These are phyloP conservation scores for Neocrepidodera transversa DNA, from an alignment of 2,888 invertebrate species.

Conservation along the genomic window DNA sequence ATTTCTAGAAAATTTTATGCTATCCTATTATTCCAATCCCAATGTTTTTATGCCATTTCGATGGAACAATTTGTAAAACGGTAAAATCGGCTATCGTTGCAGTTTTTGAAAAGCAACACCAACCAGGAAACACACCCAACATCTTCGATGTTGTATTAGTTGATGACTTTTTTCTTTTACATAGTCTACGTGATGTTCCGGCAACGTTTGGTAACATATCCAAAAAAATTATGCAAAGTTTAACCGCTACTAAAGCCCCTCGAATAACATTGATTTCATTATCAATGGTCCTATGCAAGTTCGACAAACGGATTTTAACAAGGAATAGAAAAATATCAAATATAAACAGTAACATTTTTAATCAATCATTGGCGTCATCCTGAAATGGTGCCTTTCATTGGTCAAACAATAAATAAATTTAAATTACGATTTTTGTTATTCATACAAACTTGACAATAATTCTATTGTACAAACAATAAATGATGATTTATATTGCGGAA, in stretches of 20 bases:
- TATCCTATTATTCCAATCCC: constrained; percentile 44
- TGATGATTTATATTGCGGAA: constrained; percentile 18
- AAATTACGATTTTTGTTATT: constrained; percentile 36
- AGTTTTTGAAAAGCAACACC: constrained; percentile 32
- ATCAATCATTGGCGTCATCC: constrained; percentile 22
- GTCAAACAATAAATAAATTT: constrained; percentile 24
- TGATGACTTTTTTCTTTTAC: constrained; percentile 46
- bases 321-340: constrained; percentile 32
- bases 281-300: constrained; percentile 20
- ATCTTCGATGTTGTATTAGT: constrained; percentile 38
- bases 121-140: constrained; percentile 24
- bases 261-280: constrained; percentile 18
- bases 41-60: no score
- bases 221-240: constrained; percentile 37
- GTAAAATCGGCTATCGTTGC: constrained; percentile 44
- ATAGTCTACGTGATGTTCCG: constrained; percentile 43
- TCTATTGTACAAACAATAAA: constrained; percentile 2
- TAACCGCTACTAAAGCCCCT: constrained; percentile 34
- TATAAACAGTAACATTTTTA: constrained; percentile 40
- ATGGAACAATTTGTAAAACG: no score
- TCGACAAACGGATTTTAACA: constrained; percentile 22
- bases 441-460: constrained; percentile 27
- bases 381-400: constrained; percentile 31
- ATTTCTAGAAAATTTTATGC: constrained; percentile 37
- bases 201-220: constrained; percentile 40